Percentiles rank a stretch among this genome's conserved stretches.
phyloP scores from a whole-genome alignment of 2,888 invertebrate genomes.

The Hirudinaria manillensis region DNA sequence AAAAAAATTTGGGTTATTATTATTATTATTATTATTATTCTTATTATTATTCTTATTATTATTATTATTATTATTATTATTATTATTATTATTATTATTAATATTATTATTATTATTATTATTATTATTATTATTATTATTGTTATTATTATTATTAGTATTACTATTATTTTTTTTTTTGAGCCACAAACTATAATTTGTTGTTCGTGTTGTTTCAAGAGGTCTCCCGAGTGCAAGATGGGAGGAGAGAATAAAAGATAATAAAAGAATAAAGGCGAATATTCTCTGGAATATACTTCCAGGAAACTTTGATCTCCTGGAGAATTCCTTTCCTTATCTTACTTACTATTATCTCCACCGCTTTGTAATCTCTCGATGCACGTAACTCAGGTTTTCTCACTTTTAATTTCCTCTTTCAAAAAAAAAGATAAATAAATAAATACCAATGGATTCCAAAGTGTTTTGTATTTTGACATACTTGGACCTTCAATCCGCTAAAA shows the following conservation, averaged over 20 bases:
- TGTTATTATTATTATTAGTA: not conserved
- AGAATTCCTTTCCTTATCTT: not conserved
- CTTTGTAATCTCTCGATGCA: too few relatives aligned
- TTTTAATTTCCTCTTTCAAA: too few relatives aligned
- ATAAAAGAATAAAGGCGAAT: too few relatives aligned
- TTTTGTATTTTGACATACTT: too few relatives aligned
- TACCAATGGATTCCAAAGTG: too few relatives aligned
- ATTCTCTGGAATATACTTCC: not conserved
- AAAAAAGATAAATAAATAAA: too few relatives aligned
- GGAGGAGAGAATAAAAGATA: too few relatives aligned
- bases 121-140: not conserved
- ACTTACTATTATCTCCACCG: not conserved
- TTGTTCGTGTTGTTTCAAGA: conserved; percentile 7
- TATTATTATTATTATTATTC: not conserved
- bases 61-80: not conserved
- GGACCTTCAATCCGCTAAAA: too few relatives aligned
- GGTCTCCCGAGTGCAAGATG: conserved; percentile 4
- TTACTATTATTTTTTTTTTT: not conserved
- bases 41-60: not conserved
- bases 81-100: conserved; percentile 1
- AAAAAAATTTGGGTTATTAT: not conserved
- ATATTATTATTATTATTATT: not conserved
- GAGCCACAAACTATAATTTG: not conserved
- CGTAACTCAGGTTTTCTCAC: too few relatives aligned
- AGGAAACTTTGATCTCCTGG: not conserved